Base-by-base conservation (phyloP, 1,140 invertebrate species). In the Lerema accius region DNA sequence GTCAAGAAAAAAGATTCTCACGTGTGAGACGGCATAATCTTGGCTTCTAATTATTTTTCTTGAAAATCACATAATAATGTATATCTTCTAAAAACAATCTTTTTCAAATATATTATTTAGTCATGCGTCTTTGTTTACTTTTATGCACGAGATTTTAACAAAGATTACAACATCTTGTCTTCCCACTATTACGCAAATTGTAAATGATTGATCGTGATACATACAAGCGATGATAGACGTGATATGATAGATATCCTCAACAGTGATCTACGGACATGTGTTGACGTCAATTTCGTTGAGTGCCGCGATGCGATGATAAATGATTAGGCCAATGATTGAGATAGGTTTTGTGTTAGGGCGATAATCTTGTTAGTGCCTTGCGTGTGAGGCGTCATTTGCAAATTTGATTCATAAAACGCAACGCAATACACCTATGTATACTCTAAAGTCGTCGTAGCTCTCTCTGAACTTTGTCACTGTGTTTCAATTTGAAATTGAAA, bases 221-320 rank as follows among this genome's bases (percentile, higher is more conserved):
- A 16, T 19, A 9, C 6, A 14, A 43, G 17, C 11, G 32, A 56
- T 58, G 61, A 51, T 50, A 32, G 50, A 42, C 43, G 46, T 71
- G 42, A 58, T 55, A 43, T 58, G 42, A 58, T 58, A 58, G 55
- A 58, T 58, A 42, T 35, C 4, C 15, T 37, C 14, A 23, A n/a
- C 32, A 56, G 58, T 74, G 59, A 76, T 69, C 55, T 26, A 65
- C 63, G 42, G 61, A 62, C 62, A 65, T 60, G 65, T 45, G 69
- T 68, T 75, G 70, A 76, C 71, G 37, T 60, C 69, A 78, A 80
- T 78, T 70, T 76, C 48, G 43, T 65, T 67, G 68, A 78, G 68
- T 69, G 70, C 56, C 43, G 37, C 45, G 61, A 63, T 35, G 23
- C 49, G 48, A 71, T 76, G 69, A 75, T 77, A 69, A 79, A 76